phyloP scores from a whole-genome alignment of 1,140 invertebrate species.

The Tetramorium parvispinum region DNA sequence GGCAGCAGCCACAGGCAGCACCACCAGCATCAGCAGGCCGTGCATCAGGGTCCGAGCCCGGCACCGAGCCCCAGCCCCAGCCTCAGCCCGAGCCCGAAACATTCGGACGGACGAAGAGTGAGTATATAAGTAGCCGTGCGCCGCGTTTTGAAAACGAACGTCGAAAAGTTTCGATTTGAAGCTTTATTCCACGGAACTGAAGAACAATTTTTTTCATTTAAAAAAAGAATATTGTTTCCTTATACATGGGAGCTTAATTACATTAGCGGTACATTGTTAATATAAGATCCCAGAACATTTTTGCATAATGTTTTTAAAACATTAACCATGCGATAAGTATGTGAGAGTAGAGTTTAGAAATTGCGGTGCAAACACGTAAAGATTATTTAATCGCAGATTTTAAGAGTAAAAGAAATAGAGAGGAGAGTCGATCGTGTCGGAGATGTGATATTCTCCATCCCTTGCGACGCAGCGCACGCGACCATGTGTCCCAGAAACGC shows the following conservation, averaged over 20 bases:
- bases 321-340: not conserved
- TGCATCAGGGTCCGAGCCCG: slow-evolving; percentile 78
- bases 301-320: not conserved
- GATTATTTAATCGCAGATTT: not conserved
- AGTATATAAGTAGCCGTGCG: slow-evolving; percentile 70
- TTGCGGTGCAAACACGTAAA: not conserved
- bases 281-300: no score
- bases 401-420: not conserved
- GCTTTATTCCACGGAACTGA: not conserved
- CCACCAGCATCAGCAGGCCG: slow-evolving; percentile 77
- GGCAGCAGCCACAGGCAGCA: slow-evolving; percentile 75
- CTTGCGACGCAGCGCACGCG: not conserved
- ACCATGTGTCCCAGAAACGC: not conserved
- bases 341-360: not conserved
- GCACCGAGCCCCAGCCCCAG: slow-evolving; percentile 82
- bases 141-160: not conserved
- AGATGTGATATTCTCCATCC: not conserved
- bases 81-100: slow-evolving; percentile 83
- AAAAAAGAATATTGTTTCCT: not conserved
- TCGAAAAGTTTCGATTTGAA: not conserved
- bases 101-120: slow-evolving; percentile 84
- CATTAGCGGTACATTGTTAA: no score
- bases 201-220: not conserved
- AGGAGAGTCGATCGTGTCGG: not conserved
- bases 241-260: no score